Evolutionary conservation across 2,888 invertebrate species (phyloP).

Genomic region (Eurytoma adleriae): DNA sequence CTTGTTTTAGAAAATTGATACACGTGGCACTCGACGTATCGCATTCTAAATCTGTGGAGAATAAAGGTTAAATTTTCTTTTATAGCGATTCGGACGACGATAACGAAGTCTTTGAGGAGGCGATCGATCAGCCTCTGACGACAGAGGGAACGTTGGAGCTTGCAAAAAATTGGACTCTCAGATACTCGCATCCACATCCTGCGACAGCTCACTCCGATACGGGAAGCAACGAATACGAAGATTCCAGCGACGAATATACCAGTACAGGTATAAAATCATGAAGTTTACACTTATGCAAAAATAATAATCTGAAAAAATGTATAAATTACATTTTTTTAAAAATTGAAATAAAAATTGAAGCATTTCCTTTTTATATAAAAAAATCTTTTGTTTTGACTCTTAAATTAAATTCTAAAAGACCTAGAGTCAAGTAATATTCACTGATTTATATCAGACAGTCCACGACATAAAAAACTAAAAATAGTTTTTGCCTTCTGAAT

Average conservation of each 20-base stretch:
- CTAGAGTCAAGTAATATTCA: no score
- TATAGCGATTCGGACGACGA: constrained; percentile 81
- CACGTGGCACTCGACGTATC: neutral
- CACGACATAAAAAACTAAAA: no score
- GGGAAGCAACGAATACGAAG: constrained; percentile 78
- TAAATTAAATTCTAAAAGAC: no score
- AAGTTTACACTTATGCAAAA: neutral
- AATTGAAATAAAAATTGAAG: no score
- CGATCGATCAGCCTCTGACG: constrained; percentile 81
- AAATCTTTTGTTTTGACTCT: no score
- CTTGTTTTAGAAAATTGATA: neutral
- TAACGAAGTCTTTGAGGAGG: constrained; percentile 83
- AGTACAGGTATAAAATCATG: constrained; percentile 68
- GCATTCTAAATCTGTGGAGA: neutral
- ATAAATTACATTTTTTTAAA: neutral
- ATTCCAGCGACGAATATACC: constrained; percentile 75
- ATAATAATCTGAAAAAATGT: neutral
- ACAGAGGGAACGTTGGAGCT: constrained; percentile 83
- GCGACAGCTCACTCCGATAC: constrained; percentile 73
- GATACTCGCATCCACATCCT: constrained; percentile 76
- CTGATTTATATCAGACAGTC: no score
- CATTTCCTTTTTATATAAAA: no score
- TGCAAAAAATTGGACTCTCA: constrained; percentile 83
- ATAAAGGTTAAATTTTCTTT: constrained; percentile 28
- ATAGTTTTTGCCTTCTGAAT: no score